These are phyloP conservation scores for Megastigmus dorsalis DNA, from an alignment of 2,888 invertebrate genomes.

Conservation along the genomic window DNA sequence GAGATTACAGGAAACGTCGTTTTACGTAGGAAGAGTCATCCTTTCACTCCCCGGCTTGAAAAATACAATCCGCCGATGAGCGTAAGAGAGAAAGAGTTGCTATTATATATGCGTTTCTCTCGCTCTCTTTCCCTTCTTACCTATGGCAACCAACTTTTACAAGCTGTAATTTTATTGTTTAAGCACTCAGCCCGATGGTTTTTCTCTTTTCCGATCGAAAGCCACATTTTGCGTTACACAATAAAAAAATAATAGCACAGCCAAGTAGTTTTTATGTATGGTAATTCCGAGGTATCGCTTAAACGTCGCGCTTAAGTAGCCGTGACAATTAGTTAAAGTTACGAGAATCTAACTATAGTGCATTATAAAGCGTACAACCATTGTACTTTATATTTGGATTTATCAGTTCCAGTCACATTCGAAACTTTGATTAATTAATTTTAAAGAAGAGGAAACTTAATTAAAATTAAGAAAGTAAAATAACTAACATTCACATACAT, in stretches of 20 bases:
- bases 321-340: neutral
- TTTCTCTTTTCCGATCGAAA: conserved; percentile 30
- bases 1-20: conserved; percentile 51
- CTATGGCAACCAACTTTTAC: conserved; percentile 20
- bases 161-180: conserved; percentile 49
- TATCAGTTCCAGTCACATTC: too few relatives aligned
- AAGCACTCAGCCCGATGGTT: neutral
- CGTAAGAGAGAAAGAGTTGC: conserved; percentile 5
- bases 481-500: too few relatives aligned
- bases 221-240: conserved; percentile 18
- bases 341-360: too few relatives aligned
- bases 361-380: too few relatives aligned
- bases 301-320: neutral
- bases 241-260: conserved; percentile 10
- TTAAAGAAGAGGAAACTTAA: too few relatives aligned
- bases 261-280: conserved; percentile 5
- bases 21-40: conserved; percentile 52
- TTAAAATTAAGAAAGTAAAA: too few relatives aligned
- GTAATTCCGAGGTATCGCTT: conserved; percentile 1
- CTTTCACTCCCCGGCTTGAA: conserved; percentile 45
- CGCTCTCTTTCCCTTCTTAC: neutral
- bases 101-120: conserved; percentile 2
- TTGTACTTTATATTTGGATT: too few relatives aligned
- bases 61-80: conserved; percentile 30
- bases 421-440: too few relatives aligned